phyloP scores from a whole-genome alignment of 2,888 invertebrate genomes.

The Torymus texanus region DNA sequence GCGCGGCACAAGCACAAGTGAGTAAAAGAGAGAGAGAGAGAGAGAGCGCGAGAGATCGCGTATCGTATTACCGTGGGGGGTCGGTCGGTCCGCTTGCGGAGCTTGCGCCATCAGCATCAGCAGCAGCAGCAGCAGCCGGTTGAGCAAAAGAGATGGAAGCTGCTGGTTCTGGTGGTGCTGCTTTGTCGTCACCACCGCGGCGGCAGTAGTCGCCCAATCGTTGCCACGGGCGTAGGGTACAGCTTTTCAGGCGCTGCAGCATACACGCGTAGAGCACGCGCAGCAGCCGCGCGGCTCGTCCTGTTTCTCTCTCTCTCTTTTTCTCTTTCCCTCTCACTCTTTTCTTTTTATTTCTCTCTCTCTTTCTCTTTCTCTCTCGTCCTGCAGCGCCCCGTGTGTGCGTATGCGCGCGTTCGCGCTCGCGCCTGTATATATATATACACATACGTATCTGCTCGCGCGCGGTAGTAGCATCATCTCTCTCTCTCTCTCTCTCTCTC shows the following conservation, averaged over 20 bases:
- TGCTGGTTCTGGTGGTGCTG: background rate
- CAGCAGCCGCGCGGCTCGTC: background rate
- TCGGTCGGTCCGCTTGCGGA: background rate
- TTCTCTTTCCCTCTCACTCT: background rate
- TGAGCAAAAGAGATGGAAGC: background rate
- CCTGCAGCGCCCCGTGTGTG: background rate
- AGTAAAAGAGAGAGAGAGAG: background rate
- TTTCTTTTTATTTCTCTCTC: background rate
- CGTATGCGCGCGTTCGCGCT: background rate
- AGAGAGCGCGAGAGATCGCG: background rate
- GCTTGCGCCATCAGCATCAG: background rate
- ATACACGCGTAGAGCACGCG: too few species aligned
- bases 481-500: too few species aligned
- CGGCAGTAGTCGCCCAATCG: conserved; percentile 69
- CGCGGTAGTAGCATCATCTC: too few species aligned
- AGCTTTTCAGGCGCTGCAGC: too few species aligned
- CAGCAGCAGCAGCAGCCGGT: background rate
- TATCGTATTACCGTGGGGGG: background rate
- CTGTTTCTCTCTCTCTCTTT: conserved; percentile 10
- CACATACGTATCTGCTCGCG: too few species aligned
- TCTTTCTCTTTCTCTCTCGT: conserved; percentile 4
- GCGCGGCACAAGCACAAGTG: background rate
- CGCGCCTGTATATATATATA: too few species aligned
- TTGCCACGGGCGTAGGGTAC: conserved; percentile 71
- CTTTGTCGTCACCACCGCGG: background rate